Evolutionary conservation across 2,797 vertebrate genomes (phyloP).

Genomic region (Sebastes hubbsi): DNA sequence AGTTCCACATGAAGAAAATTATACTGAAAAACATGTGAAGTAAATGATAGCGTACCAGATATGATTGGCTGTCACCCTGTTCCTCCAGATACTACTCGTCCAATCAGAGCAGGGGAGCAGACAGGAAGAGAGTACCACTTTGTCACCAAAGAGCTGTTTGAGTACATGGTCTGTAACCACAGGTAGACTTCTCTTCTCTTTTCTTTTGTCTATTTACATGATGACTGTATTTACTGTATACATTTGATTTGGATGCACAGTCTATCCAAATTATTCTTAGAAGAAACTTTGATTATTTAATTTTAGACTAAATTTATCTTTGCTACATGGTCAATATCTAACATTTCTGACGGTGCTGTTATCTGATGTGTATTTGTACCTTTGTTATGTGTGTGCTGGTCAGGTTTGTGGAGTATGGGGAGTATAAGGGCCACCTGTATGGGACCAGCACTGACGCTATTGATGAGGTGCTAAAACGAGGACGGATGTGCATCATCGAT

Average conservation of each 20-base stretch:
- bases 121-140: conserved; percentile 92
- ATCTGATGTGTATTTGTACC: not conserved
- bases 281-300: not conserved
- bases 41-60: not conserved
- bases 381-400: not conserved
- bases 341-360: not conserved
- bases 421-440: conserved; percentile 87
- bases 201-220: not conserved
- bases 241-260: not conserved
- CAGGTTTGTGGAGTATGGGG: conserved; percentile 92
- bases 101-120: conserved; percentile 88
- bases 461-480: conserved; percentile 82
- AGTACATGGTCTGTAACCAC: conserved; percentile 90
- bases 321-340: not conserved
- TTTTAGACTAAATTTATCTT: not conserved
- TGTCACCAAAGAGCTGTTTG: conserved; percentile 90
- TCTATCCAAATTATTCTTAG: not conserved
- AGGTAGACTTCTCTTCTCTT: conserved; percentile 74
- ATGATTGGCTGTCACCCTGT: conserved; percentile 10
- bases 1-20: not conserved
- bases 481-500: conserved; percentile 90
- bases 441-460: conserved; percentile 89
- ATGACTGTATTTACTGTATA: not conserved
- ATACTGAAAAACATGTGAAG: not conserved
- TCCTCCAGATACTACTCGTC: conserved; percentile 88